These are phyloP conservation scores for Calcarius lapponicus DNA, from an alignment of 2,797 vertebrate genomes.

Conservation along the genomic window DNA sequence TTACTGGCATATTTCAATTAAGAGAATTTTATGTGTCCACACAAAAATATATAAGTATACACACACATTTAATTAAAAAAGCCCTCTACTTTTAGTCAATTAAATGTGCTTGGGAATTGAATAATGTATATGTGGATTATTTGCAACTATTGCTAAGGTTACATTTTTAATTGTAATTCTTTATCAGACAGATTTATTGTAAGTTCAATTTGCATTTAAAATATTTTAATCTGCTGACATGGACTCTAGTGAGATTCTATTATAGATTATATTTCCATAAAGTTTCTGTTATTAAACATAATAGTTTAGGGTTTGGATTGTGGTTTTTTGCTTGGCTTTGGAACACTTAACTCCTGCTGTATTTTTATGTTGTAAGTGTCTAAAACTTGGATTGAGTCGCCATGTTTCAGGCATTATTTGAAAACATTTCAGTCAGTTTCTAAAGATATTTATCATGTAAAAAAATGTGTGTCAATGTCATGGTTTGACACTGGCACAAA, in stretches of 20 bases:
- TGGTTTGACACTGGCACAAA: no score
- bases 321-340: background rate
- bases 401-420: background rate
- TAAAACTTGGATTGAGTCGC: background rate
- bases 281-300: background rate
- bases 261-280: conserved; percentile 32
- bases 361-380: background rate
- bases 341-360: background rate
- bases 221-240: conserved; percentile 74
- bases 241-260: conserved; percentile 36
- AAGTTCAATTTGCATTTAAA: conserved; percentile 77
- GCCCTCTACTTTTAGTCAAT: background rate
- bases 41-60: background rate
- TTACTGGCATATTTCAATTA: background rate
- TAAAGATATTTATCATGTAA: background rate
- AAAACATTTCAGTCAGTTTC: background rate
- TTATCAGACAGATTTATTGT: conserved; percentile 75
- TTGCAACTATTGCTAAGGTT: conserved; percentile 70
- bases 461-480: background rate
- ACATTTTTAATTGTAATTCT: conserved; percentile 78
- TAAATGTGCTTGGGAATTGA: conserved; percentile 64
- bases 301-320: background rate
- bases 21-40: background rate
- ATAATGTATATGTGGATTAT: conserved; percentile 74
- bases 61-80: background rate